phyloP scores from a whole-genome alignment of 2,888 invertebrate genomes.

The Nephrotoma guestfalica region DNA sequence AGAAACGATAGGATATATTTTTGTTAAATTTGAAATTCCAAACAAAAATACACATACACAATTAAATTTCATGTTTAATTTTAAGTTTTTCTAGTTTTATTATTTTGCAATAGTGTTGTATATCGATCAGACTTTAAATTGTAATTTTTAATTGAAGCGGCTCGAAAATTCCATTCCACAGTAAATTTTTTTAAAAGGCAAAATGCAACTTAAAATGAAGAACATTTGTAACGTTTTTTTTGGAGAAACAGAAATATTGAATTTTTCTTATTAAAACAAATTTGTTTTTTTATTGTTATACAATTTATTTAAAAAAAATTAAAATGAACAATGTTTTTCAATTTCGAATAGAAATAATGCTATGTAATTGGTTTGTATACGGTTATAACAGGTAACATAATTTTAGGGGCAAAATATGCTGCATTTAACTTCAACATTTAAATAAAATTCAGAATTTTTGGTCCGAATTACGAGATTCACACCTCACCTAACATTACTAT shows the following conservation, averaged over 20 bases:
- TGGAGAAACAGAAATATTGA: not conserved
- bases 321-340: not conserved
- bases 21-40: not conserved
- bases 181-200: not conserved
- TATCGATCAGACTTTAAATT: not conserved
- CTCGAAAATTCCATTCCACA: not conserved
- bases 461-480: no score
- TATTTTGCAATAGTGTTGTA: not conserved
- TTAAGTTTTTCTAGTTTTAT: not conserved
- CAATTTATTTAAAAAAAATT: not conserved
- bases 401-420: no score
- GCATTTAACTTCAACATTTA: no score
- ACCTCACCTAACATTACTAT: no score
- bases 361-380: no score
- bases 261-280: not conserved
- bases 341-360: no score
- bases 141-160: not conserved
- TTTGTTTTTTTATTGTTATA: not conserved
- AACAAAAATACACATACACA: not conserved
- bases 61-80: not conserved
- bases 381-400: no score
- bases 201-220: not conserved
- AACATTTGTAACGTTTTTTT: not conserved
- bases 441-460: no score
- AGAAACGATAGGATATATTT: not conserved